A percentile compares a stretch with the other conserved stretches of the same genome.
These are phyloP conservation scores for Apis mellifera DNA, from an alignment of 1,140 invertebrate species.

Conservation along the genomic window DNA sequence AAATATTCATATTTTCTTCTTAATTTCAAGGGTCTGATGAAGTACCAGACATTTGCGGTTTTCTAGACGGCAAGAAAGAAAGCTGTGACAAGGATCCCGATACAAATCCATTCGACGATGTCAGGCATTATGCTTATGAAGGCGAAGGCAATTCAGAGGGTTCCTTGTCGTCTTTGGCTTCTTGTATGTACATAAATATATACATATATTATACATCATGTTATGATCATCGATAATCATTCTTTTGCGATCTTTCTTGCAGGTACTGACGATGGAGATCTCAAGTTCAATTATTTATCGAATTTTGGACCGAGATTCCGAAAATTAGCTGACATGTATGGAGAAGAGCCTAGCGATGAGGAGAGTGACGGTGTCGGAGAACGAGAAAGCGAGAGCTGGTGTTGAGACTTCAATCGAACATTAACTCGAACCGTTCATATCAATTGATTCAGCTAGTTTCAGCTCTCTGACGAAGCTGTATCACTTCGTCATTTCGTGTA, in stretches of 20 bases:
- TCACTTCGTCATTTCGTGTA: slow-evolving; percentile 16
- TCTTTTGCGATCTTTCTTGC: slow-evolving; percentile 7
- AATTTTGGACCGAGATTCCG: slow-evolving; percentile 98
- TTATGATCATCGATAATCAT: background rate
- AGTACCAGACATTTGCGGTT: slow-evolving; percentile 93
- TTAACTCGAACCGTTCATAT: background rate
- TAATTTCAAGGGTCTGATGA: slow-evolving; percentile 78
- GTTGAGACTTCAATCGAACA: slow-evolving; percentile 78
- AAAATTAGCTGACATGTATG: slow-evolving; percentile 98
- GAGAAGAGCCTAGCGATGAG: slow-evolving; percentile 92
- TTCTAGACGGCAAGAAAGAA: slow-evolving; percentile 94
- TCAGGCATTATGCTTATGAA: slow-evolving; percentile 97
- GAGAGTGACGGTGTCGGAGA: slow-evolving; percentile 87
- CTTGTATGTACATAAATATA: slow-evolving; percentile 82
- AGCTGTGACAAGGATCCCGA: slow-evolving; percentile 94
- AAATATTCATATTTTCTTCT: background rate
- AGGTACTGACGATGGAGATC: slow-evolving; percentile 95
- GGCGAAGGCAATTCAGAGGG: slow-evolving; percentile 96
- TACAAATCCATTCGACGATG: slow-evolving; percentile 95
- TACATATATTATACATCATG: no score
- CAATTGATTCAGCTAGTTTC: background rate
- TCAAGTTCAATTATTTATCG: slow-evolving; percentile 98
- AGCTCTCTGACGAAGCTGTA: background rate
- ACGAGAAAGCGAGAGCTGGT: slow-evolving; percentile 87
- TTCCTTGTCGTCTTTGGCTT: slow-evolving; percentile 95